phyloP scores from a whole-genome alignment of 2,797 vertebrate species.

The Spea hammondii region DNA sequence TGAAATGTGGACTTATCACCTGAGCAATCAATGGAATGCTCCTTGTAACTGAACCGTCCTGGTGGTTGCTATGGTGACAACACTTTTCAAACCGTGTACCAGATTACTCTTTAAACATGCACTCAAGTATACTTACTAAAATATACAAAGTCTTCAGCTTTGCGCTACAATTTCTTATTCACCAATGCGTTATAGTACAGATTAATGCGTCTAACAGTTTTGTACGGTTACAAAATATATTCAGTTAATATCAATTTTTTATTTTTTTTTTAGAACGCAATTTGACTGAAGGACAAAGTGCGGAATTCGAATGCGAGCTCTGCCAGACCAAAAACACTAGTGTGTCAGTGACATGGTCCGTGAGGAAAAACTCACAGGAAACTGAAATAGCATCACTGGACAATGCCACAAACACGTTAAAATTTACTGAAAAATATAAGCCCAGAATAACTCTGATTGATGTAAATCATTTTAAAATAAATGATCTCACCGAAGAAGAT shows the following conservation, averaged over 20 bases:
- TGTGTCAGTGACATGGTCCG: neutral
- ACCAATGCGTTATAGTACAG: too few species aligned
- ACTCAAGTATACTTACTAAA: too few species aligned
- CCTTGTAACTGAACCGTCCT: too few species aligned
- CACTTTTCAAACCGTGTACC: too few species aligned
- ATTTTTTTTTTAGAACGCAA: slow-evolving; percentile 6
- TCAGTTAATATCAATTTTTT: neutral
- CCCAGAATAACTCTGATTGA: neutral
- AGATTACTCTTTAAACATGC: too few species aligned
- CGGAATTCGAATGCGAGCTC: slow-evolving; percentile 8
- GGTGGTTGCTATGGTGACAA: too few species aligned
- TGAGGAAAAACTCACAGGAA: neutral
- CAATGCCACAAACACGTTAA: neutral
- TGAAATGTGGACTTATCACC: too few species aligned
- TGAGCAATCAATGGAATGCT: too few species aligned
- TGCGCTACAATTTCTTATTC: too few species aligned
- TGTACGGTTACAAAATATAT: too few species aligned
- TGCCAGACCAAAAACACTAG: neutral
- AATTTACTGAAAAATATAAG: neutral
- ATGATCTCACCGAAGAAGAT: neutral
- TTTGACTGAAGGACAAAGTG: neutral
- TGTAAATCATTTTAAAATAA: neutral
- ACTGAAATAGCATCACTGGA: neutral
- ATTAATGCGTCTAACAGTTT: too few species aligned
- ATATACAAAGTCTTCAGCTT: too few species aligned